Base-by-base conservation (phyloP, 2,888 invertebrate species). In the Hyposoter didymator region DNA sequence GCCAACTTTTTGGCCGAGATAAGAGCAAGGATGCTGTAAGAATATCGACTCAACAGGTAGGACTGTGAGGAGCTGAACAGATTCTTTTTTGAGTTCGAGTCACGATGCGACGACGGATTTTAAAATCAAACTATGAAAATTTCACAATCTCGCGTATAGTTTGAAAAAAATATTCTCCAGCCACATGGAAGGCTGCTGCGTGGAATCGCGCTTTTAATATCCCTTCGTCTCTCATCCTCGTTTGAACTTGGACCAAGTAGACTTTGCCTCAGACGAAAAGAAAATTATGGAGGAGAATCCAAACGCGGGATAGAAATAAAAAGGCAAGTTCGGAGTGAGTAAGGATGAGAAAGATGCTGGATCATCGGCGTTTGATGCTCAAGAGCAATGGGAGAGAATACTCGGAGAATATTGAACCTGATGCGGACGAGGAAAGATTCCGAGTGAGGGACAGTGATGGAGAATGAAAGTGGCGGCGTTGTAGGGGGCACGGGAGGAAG, bases 361-460 rank as follows among this genome's bases (percentile, higher is more conserved):
- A 47, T 74, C 79, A 70, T 72, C 45, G 66, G 62, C 17, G 67
- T 39, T 73, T 70, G 67, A 74, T 59, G 78, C 69, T 75, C 80
- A 45, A 52, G 76, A 76, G 67, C 72, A 47, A 79, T 59, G 76
- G 45, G 62, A 74, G 62, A 78, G 52, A 59, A 67, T 74, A 74
- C 45, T 19, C 67, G 49, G 72, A 83, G 83, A 85, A 85, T 83
- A 83, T 85, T 80, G 85, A 85, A 85, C 82, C 85, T 85, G 85
- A 85, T 85, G 76, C 75, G n/a, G 76, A 82, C 75, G 64, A 80
- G 76, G 80, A 76, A 67, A 67, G 79, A 83, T 69, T 22, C 55
- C 74, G 59, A 28, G 47, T 75, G 85, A 73, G 76, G 73, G 73
- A 80, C 74, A 59, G 83, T 39, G 73, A 85, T 43, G 85, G 85